A percentile compares a stretch with the other conserved stretches of the same genome.
phyloP scores from a whole-genome alignment of 1,140 invertebrate species.

The Centruroides sculpturatus region DNA sequence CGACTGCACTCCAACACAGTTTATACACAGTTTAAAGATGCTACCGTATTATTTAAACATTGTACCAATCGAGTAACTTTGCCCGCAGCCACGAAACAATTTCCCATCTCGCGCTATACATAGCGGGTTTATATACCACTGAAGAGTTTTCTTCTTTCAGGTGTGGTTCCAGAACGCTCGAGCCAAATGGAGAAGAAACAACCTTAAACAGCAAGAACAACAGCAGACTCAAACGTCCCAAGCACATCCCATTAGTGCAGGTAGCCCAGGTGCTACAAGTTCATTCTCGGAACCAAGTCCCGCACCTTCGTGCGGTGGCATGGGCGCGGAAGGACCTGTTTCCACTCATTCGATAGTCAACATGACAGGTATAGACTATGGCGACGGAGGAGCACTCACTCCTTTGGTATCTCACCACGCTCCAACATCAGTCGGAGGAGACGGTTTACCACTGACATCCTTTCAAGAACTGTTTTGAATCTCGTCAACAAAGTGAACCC shows the following conservation, averaged over 20 bases:
- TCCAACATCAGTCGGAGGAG: conserved; percentile 1
- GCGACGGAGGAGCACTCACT: conserved; percentile 2
- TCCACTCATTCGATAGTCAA: background rate
- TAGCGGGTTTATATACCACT: background rate
- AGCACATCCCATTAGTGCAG: conserved; percentile 1
- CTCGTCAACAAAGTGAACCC: no score
- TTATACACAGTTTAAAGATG: background rate
- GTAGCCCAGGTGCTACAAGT: conserved; percentile 15
- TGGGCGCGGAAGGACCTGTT: conserved; percentile 1
- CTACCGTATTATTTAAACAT: background rate
- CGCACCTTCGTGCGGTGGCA: conserved; percentile 5
- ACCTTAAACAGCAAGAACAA: conserved; percentile 48
- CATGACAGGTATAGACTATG: conserved; percentile 5
- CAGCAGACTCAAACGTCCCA: conserved; percentile 2
- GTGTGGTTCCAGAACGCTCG: conserved; percentile 99
- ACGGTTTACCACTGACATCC: conserved; percentile 12
- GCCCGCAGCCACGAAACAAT: background rate
- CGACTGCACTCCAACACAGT: no score
- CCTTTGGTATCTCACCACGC: conserved; percentile 8
- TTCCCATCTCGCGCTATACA: background rate
- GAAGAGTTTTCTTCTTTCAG: conserved; percentile 38
- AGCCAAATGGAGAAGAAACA: conserved; percentile 90
- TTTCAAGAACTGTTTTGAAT: conserved; percentile 17
- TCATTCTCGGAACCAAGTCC: conserved; percentile 19
- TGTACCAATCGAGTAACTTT: background rate